phyloP scores from a whole-genome alignment of 2,888 invertebrate species.

The Arctia plantaginis region DNA sequence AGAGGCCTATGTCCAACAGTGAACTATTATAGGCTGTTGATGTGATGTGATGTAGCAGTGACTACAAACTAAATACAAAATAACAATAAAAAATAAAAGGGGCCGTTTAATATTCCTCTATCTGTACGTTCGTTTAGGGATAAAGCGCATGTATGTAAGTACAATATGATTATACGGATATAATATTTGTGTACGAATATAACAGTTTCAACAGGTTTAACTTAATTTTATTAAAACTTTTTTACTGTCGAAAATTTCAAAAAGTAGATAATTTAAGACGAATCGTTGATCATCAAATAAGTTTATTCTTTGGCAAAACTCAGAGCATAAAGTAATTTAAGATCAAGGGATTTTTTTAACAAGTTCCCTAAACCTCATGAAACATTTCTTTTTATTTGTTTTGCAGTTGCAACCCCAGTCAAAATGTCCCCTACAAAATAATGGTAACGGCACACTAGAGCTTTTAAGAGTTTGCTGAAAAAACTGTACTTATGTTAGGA shows the following conservation, averaged over 20 bases:
- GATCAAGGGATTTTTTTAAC: constrained; percentile 47
- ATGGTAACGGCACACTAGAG: constrained; percentile 40
- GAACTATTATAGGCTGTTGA: no score
- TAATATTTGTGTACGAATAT: no score
- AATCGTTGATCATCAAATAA: not conserved
- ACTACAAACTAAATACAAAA: no score
- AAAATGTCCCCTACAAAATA: constrained; percentile 49
- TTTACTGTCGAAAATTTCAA: not conserved
- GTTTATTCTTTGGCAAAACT: constrained; percentile 1
- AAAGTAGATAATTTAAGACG: not conserved
- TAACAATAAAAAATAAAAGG: no score
- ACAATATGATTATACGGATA: not conserved
- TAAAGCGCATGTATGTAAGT: no score
- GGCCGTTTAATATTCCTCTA: no score
- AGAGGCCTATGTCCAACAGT: no score
- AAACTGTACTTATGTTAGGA: not conserved
- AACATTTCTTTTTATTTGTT: constrained; percentile 59
- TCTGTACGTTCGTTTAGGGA: no score
- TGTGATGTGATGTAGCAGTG: no score
- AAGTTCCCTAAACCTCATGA: constrained; percentile 41
- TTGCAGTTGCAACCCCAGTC: constrained; percentile 54
- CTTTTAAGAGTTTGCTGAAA: constrained; percentile 1
- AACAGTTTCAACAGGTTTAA: not conserved
- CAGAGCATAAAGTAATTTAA: constrained; percentile 54
- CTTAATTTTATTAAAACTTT: not conserved